phyloP scores from a whole-genome alignment of 2,888 invertebrate genomes.

The Priapulus caudatus region DNA sequence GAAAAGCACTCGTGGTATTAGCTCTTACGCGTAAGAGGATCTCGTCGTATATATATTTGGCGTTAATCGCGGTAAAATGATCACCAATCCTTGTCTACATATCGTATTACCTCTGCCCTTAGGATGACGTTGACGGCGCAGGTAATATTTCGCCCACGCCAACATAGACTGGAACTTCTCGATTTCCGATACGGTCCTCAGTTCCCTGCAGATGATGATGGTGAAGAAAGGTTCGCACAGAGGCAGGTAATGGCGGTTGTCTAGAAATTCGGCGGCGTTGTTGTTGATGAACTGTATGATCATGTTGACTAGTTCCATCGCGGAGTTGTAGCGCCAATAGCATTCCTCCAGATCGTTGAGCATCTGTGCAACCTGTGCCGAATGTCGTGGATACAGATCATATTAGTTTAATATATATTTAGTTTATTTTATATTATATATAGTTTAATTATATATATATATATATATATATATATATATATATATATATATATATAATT shows the following conservation, averaged over 20 bases:
- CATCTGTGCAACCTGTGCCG: constrained; percentile 76
- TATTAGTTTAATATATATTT: too few relatives aligned
- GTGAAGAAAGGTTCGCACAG: constrained; percentile 46
- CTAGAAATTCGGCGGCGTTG: constrained; percentile 50
- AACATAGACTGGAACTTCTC: constrained; percentile 87
- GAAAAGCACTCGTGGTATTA: too few relatives aligned
- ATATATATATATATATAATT: too few relatives aligned
- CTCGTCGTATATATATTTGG: too few relatives aligned
- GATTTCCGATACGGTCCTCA: constrained; percentile 70
- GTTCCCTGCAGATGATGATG: constrained; percentile 51
- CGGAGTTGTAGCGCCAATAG: constrained; percentile 88
- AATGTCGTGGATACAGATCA: too few relatives aligned
- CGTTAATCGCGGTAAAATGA: too few relatives aligned
- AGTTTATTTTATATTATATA: too few relatives aligned
- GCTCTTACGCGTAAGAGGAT: too few relatives aligned
- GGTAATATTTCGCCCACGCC: constrained; percentile 58
- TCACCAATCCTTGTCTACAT: too few relatives aligned
- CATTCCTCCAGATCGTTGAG: constrained; percentile 81
- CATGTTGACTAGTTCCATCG: constrained; percentile 85
- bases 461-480: too few relatives aligned
- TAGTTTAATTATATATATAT: too few relatives aligned
- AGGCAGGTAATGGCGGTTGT: not conserved
- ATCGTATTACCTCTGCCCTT: not conserved
- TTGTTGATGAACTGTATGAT: constrained; percentile 80
- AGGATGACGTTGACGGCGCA: not conserved